Percentiles rank a stretch among this genome's conserved stretches.
phyloP scores from a whole-genome alignment of 2,797 vertebrate species.

The Falco biarmicus region DNA sequence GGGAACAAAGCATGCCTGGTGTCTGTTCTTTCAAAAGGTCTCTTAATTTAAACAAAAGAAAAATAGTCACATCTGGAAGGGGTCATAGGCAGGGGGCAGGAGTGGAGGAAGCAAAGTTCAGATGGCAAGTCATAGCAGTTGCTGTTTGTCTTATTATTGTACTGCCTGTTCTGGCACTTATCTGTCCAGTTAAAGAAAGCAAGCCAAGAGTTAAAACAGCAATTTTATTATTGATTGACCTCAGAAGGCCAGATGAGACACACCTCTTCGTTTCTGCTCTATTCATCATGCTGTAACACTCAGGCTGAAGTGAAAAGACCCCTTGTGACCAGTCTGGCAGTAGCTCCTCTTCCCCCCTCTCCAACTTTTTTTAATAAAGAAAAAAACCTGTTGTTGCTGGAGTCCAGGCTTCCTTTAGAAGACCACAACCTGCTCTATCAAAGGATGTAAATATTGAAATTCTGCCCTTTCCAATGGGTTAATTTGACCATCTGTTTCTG shows the following conservation, averaged over 20 bases:
- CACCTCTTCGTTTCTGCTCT: constrained; percentile 9
- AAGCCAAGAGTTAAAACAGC: constrained; percentile 23
- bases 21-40: constrained; percentile 49
- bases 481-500: constrained; percentile 25
- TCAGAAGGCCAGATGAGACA: background rate
- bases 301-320: background rate
- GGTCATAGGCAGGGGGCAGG: background rate
- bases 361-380: background rate
- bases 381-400: background rate
- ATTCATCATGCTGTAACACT: background rate
- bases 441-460: background rate
- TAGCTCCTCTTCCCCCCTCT: background rate
- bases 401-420: constrained; percentile 29
- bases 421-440: constrained; percentile 36
- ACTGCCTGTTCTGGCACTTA: constrained; percentile 25
- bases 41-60: constrained; percentile 60
- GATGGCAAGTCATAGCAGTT: constrained; percentile 16
- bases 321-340: background rate
- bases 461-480: background rate
- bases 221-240: constrained; percentile 28
- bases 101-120: constrained; percentile 50
- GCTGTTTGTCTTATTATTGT: constrained; percentile 30
- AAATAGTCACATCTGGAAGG: constrained; percentile 66
- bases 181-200: background rate
- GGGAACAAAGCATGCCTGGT: constrained; percentile 53